Conservation (phyloP, 2,888 invertebrate species). For the Margaritifera margaritifera region DNA sequence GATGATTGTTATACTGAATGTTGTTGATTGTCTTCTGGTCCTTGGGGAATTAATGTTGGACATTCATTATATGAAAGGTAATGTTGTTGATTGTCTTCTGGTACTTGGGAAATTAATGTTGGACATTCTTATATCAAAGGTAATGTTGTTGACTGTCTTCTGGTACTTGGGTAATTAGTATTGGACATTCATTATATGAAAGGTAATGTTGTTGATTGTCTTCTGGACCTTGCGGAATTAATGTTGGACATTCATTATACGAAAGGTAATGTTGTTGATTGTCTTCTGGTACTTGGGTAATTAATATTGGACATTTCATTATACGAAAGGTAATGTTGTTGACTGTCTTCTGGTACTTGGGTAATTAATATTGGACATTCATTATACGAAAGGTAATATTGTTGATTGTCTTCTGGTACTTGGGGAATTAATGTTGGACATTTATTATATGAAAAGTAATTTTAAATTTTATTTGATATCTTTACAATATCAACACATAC, state of each 20-base stretch:
- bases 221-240: no score
- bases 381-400: no score
- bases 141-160: constrained; percentile 51
- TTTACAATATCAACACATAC: no score
- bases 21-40: constrained; percentile 51
- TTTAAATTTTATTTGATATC: no score
- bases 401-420: constrained; percentile 51
- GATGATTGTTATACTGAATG: constrained; percentile 43
- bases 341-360: no score
- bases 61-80: constrained; percentile 54
- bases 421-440: constrained; percentile 52
- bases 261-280: constrained; percentile 54
- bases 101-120: no score
- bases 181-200: constrained; percentile 54
- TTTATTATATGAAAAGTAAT: constrained; percentile 52
- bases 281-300: constrained; percentile 48
- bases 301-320: constrained; percentile 53
- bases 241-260: no score
- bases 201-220: no score
- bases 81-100: no score
- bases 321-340: constrained; percentile 51
- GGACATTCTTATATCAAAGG: no score
- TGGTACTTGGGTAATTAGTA: constrained; percentile 50
- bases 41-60: constrained; percentile 53
- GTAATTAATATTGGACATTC: no score